Evolutionary conservation across 2,888 invertebrate species (phyloP).

Genomic region (Dexiosoma caninum): DNA sequence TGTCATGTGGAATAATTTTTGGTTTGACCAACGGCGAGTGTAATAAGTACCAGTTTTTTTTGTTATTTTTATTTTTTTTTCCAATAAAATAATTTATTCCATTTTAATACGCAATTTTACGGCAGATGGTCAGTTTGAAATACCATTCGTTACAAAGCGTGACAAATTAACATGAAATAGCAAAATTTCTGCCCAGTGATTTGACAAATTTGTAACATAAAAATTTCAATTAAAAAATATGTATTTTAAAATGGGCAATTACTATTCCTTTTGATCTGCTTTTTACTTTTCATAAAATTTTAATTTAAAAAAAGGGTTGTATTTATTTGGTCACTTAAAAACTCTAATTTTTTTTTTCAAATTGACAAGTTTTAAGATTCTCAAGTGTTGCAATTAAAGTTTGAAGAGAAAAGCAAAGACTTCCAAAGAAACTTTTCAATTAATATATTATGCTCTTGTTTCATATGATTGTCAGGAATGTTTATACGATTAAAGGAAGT

Average conservation of each 20-base stretch:
- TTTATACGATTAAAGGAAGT: too few relatives aligned
- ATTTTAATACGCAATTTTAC: constrained; percentile 31
- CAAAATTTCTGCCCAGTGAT: constrained; percentile 53
- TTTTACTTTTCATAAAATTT: neutral
- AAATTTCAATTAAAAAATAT: constrained; percentile 48
- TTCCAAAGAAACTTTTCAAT: constrained; percentile 41
- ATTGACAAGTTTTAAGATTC: neutral
- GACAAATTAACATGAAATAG: constrained; percentile 41
- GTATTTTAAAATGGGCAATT: constrained; percentile 19
- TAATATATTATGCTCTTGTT: neutral
- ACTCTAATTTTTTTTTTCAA: constrained; percentile 12
- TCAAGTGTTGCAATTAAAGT: constrained; percentile 25
- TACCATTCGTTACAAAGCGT: constrained; percentile 26
- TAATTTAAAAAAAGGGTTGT: neutral
- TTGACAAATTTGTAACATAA: constrained; percentile 42
- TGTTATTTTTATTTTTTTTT: neutral
- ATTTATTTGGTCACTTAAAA: constrained; percentile 46
- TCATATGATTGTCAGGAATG: neutral
- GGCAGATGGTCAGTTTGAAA: constrained; percentile 56
- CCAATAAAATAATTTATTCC: constrained; percentile 41
- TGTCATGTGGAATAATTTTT: constrained; percentile 56
- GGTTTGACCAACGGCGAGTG: constrained; percentile 41
- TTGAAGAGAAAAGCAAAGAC: neutral
- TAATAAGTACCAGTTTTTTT: constrained; percentile 6
- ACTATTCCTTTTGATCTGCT: constrained; percentile 21